These are phyloP conservation scores for Cenopis cana DNA, from an alignment of 2,888 invertebrate species.

Conservation along the genomic window DNA sequence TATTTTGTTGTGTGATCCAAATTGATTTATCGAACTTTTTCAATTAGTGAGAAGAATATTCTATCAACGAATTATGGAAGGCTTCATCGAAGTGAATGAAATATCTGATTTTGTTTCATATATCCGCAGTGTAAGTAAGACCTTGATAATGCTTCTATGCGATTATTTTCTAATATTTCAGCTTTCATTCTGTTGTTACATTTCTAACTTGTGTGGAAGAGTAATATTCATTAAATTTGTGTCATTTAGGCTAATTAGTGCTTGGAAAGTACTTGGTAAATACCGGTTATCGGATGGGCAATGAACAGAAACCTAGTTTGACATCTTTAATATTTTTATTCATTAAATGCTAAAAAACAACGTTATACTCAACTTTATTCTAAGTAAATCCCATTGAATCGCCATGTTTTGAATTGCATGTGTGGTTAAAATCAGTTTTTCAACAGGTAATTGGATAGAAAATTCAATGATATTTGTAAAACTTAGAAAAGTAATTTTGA, in stretches of 20 bases:
- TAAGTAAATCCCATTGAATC: neutral
- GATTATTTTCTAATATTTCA: slow-evolving; percentile 1
- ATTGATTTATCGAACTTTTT: slow-evolving; percentile 21
- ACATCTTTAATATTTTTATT: neutral
- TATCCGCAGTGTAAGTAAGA: slow-evolving; percentile 89
- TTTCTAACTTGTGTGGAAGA: neutral
- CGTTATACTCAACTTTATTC: neutral
- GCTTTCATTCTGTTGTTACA: neutral
- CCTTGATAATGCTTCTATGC: slow-evolving; percentile 1
- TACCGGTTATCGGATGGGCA: neutral
- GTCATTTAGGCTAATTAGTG: neutral
- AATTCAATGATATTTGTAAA: neutral
- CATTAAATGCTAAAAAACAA: neutral
- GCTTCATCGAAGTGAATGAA: slow-evolving; percentile 89
- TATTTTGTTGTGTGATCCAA: slow-evolving; percentile 35
- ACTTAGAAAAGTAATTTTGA: neutral
- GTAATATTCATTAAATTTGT: neutral
- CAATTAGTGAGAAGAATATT: slow-evolving; percentile 2
- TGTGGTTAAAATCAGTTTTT: neutral
- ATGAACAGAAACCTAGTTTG: slow-evolving; percentile 3
- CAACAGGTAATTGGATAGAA: too few species aligned
- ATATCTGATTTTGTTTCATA: slow-evolving; percentile 92
- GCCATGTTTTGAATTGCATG: neutral
- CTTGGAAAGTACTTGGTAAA: neutral
- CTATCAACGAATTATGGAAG: slow-evolving; percentile 74